phyloP scores from a whole-genome alignment of 2,797 vertebrate genomes.

The Cossypha niveicapilla region DNA sequence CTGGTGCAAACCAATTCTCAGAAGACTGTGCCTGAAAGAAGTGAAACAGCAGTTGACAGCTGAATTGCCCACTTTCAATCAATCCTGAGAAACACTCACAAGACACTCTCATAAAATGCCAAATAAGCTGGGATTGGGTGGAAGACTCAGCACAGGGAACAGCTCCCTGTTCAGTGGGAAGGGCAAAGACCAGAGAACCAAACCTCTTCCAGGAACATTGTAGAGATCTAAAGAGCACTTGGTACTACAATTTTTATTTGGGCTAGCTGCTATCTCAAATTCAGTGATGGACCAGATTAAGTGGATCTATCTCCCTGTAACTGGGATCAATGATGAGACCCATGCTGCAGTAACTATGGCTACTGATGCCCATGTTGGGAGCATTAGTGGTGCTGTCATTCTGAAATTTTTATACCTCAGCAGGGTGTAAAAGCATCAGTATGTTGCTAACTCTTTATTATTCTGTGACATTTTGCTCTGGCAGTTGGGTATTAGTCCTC shows the following conservation, averaged over 20 bases:
- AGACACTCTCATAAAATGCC: accelerated
- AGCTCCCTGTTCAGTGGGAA: neutral
- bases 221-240: neutral
- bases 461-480: constrained; percentile 13
- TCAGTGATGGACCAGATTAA: neutral
- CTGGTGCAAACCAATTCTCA: neutral
- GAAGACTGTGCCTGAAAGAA: neutral
- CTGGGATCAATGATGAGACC: neutral
- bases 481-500: neutral
- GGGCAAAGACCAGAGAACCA: neutral
- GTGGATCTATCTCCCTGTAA: neutral
- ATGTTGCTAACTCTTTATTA: neutral
- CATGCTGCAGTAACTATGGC: neutral
- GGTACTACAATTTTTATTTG: neutral
- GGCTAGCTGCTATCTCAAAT: neutral
- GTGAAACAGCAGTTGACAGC: neutral
- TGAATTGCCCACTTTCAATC: neutral
- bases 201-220: accelerated
- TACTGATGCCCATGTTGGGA: neutral
- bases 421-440: neutral
- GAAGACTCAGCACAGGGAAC: neutral
- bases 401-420: neutral
- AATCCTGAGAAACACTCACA: neutral
- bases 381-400: neutral
- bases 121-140: neutral